Percentiles rank a stretch among this genome's conserved stretches.
These are phyloP conservation scores for Basileuterus tristriatus DNA, from an alignment of 2,797 vertebrate species.

Conservation along the genomic window DNA sequence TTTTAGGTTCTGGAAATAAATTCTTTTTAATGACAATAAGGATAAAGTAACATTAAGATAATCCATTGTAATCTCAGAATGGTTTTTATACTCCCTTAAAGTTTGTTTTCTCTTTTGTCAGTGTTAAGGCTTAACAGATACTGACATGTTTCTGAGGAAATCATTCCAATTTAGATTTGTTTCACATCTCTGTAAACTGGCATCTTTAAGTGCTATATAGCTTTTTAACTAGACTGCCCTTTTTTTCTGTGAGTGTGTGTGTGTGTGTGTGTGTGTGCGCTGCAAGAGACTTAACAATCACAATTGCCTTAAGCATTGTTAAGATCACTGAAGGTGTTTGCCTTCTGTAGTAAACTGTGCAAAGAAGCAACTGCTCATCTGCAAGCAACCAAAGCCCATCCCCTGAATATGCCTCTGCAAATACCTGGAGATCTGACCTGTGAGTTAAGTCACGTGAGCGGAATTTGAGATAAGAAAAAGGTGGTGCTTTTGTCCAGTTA, in stretches of 20 bases:
- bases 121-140: not conserved
- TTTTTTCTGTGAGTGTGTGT: not conserved
- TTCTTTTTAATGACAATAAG: not conserved
- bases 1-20: not conserved
- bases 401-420: not conserved
- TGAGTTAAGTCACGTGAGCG: not conserved
- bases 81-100: not conserved
- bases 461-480: not conserved
- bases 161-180: not conserved
- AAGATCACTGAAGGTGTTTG: accelerated
- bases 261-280: not conserved
- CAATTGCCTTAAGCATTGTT: not conserved
- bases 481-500: not conserved
- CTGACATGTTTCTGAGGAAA: not conserved
- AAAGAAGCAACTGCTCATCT: not conserved
- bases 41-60: not conserved
- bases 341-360: not conserved
- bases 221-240: not conserved
- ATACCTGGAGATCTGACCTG: not conserved
- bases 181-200: not conserved
- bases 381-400: too few species aligned
- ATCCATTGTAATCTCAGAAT: not conserved
- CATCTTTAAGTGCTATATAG: not conserved
- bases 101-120: not conserved
- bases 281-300: not conserved